Percentiles rank a stretch among this genome's conserved stretches.
Evolutionary conservation across 2,113 vertebrate genomes (phyloP).

Genomic region (Rhadina sibilatrix): DNA sequence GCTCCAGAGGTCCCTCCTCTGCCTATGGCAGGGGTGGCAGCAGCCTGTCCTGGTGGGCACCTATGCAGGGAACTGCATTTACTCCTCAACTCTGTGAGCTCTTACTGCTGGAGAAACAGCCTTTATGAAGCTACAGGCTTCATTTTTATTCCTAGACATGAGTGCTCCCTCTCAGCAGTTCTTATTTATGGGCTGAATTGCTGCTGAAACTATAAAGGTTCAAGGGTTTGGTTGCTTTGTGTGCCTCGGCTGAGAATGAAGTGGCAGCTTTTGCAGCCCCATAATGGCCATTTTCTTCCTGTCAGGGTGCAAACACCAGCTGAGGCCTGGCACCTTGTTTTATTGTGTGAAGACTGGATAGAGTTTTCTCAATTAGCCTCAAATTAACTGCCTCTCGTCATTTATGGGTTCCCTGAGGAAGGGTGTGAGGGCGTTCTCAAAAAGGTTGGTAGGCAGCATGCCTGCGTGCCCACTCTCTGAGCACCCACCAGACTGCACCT

Average conservation of each 20-base stretch:
- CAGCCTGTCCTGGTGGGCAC: not conserved
- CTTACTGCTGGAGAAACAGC: not conserved
- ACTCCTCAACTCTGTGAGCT: not conserved
- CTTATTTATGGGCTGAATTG: constrained; percentile 31
- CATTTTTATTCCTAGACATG: not conserved
- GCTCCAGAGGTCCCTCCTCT: not conserved
- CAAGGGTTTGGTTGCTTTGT: not conserved
- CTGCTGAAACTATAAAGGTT: not conserved
- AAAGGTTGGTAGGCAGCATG: constrained; percentile 37
- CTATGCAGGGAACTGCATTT: no score
- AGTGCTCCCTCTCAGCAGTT: not conserved
- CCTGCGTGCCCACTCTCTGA: constrained; percentile 13
- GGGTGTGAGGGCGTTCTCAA: constrained; percentile 37
- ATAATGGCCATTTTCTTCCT: constrained; percentile 39
- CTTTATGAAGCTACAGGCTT: not conserved
- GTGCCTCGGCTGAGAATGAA: constrained; percentile 33
- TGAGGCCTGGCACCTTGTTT: constrained; percentile 72
- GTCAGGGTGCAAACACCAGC: constrained; percentile 58
- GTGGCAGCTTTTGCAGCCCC: constrained; percentile 59
- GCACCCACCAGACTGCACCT: constrained; percentile 58
- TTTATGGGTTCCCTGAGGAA: constrained; percentile 71
- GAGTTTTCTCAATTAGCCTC: constrained; percentile 77
- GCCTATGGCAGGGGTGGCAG: not conserved
- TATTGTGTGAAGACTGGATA: constrained; percentile 70
- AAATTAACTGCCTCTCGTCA: constrained; percentile 78